Percentiles rank a stretch among this genome's conserved stretches.
These are phyloP conservation scores for Caloenas nicobarica DNA, from an alignment of 2,113 vertebrate genomes.

Conservation along the genomic window DNA sequence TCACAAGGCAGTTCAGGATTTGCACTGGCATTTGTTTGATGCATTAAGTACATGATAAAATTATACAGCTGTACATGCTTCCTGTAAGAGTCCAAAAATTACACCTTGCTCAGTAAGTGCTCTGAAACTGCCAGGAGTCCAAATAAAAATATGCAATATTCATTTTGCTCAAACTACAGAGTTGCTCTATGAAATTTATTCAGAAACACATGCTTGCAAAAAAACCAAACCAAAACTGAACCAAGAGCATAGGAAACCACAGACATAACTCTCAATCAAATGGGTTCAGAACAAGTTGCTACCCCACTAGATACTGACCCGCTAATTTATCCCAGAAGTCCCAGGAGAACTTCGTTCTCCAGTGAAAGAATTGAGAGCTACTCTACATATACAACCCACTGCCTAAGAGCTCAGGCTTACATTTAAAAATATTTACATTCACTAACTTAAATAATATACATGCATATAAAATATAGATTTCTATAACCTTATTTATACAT, in stretches of 20 bases:
- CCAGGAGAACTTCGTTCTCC: background rate
- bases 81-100: background rate
- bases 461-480: background rate
- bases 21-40: background rate
- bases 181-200: background rate
- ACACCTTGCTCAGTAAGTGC: background rate
- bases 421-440: conserved; percentile 19
- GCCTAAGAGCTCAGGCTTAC: background rate
- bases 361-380: background rate
- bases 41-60: background rate
- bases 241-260: background rate
- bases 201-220: background rate
- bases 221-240: background rate
- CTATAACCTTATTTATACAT: background rate
- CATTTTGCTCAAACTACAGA: background rate
- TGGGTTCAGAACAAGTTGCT: background rate
- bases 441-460: conserved; percentile 8
- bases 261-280: background rate
- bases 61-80: background rate
- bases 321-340: background rate
- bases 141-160: conserved; percentile 1
- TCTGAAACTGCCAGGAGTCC: background rate
- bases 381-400: background rate
- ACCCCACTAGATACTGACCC: background rate
- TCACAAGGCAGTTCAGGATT: background rate